Base-by-base conservation (phyloP, 1,140 invertebrate species). In the Archegozetes longisetosus region DNA sequence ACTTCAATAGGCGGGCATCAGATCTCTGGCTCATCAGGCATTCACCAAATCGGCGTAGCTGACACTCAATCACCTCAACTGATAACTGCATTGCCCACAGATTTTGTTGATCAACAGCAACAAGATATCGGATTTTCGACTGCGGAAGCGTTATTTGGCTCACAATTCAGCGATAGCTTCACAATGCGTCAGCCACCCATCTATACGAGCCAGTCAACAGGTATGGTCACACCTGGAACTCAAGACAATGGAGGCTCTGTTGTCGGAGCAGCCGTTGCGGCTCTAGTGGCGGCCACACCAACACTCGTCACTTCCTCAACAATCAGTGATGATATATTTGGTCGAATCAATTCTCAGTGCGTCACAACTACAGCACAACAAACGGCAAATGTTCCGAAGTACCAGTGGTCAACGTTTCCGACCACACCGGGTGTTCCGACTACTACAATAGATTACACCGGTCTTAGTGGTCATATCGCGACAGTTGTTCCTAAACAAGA, bases 321-420 rank as follows among this genome's bases (percentile, higher is more conserved):
- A 64, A 49, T 60, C 53, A 59, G 60, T 55, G 54, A 51, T 53
- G 54, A 67, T 63, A 32, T 68, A 66, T 62, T 61, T 66, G 62
- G 65, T 65, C 71, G 63, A 69, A 61, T 68, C 71, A 54, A 61
- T 73, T 74, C 48, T 72, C 73, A 69, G 57, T 71, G 73, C 17
- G 32, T 40, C 6, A 40, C 32, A 6, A 40, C 32, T 9, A 9
- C 32, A 40, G 17, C 32, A 40, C 32, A 40, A 40, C 32, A 40
- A 40, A 47, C 61, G 14, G 72, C n/a, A n/a, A n/a, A n/a, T n/a
- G n/a, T n/a, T n/a, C 32, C 62, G 3, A 82, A 81, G 65, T 80
- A 80, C 66, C 79, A 80, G 63, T 82, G 79, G 79, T 66, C 78
- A 40, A 75, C 64, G 32, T 65, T 66, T 53, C 23, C 56, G 32